Percentiles rank a stretch among this genome's conserved stretches.
Conservation (phyloP, 2,888 invertebrate species). For the Falcaria lacertinaria region DNA sequence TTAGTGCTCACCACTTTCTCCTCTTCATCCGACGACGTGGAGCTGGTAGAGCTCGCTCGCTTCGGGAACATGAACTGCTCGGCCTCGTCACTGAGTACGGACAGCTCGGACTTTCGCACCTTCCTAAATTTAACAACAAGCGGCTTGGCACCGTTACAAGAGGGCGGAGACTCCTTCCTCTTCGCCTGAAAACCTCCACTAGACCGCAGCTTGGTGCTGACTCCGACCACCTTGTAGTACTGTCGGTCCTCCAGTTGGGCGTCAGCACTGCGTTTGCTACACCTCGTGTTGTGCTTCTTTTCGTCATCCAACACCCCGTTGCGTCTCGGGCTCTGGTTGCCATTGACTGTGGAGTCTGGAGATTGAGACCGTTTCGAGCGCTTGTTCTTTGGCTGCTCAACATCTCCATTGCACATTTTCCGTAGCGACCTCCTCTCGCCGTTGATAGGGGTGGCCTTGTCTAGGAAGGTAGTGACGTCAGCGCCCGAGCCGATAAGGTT, state of each 20-base stretch:
- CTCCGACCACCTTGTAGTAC: slow-evolving; percentile 86
- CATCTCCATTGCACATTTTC: slow-evolving; percentile 63
- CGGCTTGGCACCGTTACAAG: slow-evolving; percentile 77
- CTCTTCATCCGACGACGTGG: slow-evolving; percentile 80
- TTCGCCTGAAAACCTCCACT: slow-evolving; percentile 67
- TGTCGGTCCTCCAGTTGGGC: slow-evolving; percentile 55
- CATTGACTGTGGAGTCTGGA: slow-evolving; percentile 49
- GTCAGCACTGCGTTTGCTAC: slow-evolving; percentile 43
- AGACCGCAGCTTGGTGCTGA: slow-evolving; percentile 84
- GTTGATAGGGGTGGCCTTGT: slow-evolving; percentile 71
- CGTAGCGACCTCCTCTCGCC: slow-evolving; percentile 59
- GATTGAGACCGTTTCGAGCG: slow-evolving; percentile 51
- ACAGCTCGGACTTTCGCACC: slow-evolving; percentile 85
- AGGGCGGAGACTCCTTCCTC: slow-evolving; percentile 57
- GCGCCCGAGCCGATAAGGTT: slow-evolving; percentile 83
- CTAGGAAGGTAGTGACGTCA: slow-evolving; percentile 84
- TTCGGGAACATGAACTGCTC: slow-evolving; percentile 92
- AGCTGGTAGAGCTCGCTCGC: slow-evolving; percentile 78
- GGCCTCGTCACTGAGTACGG: slow-evolving; percentile 89
- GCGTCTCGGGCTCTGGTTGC: slow-evolving; percentile 46
- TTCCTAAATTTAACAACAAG: slow-evolving; percentile 88
- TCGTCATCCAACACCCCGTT: slow-evolving; percentile 55
- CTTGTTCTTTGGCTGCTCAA: slow-evolving; percentile 37
- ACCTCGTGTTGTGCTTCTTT: slow-evolving; percentile 52
- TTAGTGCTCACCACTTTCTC: slow-evolving; percentile 57